phyloP scores from a whole-genome alignment of 2,113 vertebrate genomes.

The Ginglymostoma cirratum region DNA sequence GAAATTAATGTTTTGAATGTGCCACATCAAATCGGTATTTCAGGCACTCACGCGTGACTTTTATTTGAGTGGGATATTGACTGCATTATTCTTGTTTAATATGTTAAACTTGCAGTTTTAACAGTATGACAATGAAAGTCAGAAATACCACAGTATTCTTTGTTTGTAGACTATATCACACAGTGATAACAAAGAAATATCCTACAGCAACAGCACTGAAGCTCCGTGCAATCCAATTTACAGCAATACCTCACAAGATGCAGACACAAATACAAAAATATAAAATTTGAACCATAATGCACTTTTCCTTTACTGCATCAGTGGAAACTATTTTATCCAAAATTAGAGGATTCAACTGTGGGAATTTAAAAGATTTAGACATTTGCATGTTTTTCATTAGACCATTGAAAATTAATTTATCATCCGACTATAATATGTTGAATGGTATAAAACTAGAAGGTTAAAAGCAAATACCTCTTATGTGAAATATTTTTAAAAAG shows the following conservation, averaged over 20 bases:
- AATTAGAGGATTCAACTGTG: conserved; percentile 34
- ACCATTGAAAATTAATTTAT: conserved; percentile 43
- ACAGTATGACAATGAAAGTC: conserved; percentile 49
- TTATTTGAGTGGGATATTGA: not conserved
- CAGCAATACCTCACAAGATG: conserved; percentile 56
- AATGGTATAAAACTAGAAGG: conserved; percentile 62
- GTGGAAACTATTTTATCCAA: conserved; percentile 45
- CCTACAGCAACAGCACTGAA: conserved; percentile 56
- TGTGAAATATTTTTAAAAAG: conserved; percentile 55
- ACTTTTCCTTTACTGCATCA: conserved; percentile 44
- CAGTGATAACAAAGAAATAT: conserved; percentile 61
- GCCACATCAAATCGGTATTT: not conserved
- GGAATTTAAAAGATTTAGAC: conserved; percentile 42
- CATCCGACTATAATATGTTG: conserved; percentile 45
- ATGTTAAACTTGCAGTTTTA: conserved; percentile 39
- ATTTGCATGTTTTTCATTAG: conserved; percentile 42
- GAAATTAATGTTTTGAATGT: not conserved
- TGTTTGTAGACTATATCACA: conserved; percentile 61
- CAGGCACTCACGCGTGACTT: not conserved
- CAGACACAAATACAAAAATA: conserved; percentile 68
- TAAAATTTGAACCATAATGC: conserved; percentile 55
- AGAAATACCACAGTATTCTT: conserved; percentile 57
- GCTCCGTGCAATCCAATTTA: conserved; percentile 65
- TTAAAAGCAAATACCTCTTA: conserved; percentile 57
- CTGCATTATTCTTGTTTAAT: not conserved